Conservation (phyloP, 2,113 vertebrate genomes). For the Lamprotornis superbus region DNA sequence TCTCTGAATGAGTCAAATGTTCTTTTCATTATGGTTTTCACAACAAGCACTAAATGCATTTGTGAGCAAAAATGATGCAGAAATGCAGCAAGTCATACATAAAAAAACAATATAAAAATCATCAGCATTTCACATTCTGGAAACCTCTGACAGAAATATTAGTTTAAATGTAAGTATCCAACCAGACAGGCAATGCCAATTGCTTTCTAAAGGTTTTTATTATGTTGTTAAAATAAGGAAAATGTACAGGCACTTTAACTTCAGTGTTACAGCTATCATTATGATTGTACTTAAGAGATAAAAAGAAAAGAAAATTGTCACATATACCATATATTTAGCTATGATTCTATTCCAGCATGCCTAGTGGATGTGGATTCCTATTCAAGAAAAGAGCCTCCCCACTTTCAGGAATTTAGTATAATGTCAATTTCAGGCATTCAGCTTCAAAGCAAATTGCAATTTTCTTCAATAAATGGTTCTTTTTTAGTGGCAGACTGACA, state of each 20-base stretch:
- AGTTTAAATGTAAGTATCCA: conserved; percentile 6
- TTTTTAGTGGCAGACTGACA: neutral
- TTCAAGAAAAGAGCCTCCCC: neutral
- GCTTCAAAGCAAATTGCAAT: neutral
- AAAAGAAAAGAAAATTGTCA: conserved; percentile 37
- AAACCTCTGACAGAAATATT: conserved; percentile 4
- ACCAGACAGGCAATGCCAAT: neutral
- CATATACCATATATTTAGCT: neutral
- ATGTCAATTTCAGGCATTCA: neutral
- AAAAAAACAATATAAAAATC: neutral
- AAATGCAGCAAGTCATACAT: neutral
- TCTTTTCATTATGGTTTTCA: neutral
- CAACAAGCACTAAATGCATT: conserved; percentile 11
- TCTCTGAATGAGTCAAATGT: neutral
- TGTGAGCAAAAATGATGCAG: neutral
- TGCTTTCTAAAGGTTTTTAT: conserved; percentile 28
- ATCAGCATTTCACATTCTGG: neutral
- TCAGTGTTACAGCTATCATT: neutral
- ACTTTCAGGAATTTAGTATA: neutral
- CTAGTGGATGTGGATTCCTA: neutral
- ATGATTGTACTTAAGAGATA: neutral
- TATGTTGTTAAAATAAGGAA: conserved; percentile 16
- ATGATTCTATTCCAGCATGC: neutral
- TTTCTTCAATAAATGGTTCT: conserved; percentile 7
- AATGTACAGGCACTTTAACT: neutral